These are phyloP conservation scores for Euclidia mi DNA, from an alignment of 2,888 invertebrate genomes.

Conservation along the genomic window DNA sequence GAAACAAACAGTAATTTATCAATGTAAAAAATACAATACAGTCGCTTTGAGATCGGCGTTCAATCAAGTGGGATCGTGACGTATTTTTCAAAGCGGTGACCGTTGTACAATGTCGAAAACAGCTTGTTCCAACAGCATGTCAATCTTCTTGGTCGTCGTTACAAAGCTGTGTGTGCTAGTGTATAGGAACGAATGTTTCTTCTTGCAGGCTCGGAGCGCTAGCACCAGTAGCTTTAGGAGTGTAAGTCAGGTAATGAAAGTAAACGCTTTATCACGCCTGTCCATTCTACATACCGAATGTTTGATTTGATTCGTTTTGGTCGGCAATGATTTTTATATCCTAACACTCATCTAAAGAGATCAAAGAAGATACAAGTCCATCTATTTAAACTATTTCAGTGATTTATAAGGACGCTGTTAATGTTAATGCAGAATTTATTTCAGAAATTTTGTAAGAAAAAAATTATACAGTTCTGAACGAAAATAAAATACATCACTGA, in stretches of 20 bases:
- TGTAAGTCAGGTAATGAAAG: conserved; percentile 94
- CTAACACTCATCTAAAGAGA: too few relatives aligned
- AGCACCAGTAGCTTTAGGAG: conserved; percentile 97
- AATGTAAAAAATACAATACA: conserved; percentile 26
- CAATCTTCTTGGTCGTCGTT: conserved; percentile 83
- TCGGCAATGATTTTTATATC: conserved; percentile 75
- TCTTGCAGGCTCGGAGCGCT: conserved; percentile 96
- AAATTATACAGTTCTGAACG: too few relatives aligned
- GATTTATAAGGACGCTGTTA: too few relatives aligned
- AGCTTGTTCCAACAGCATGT: conserved; percentile 70
- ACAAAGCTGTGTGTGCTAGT: conserved; percentile 85
- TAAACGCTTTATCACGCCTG: conserved; percentile 80
- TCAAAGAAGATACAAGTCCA: too few relatives aligned
- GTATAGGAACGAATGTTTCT: conserved; percentile 89
- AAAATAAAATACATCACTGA: too few relatives aligned
- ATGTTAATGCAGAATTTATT: too few relatives aligned
- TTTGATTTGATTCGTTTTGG: conserved; percentile 72
- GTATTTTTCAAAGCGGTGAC: conserved; percentile 26
- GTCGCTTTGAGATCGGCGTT: conserved; percentile 19
- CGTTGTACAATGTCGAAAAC: conserved; percentile 62
- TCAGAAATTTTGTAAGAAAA: too few relatives aligned
- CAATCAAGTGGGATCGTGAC: conserved; percentile 7
- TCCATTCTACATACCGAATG: conserved; percentile 68
- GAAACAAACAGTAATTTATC: conserved; percentile 42
- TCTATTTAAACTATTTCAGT: too few relatives aligned